Conservation (phyloP, 2,113 vertebrate species). For the Galbula dea region DNA sequence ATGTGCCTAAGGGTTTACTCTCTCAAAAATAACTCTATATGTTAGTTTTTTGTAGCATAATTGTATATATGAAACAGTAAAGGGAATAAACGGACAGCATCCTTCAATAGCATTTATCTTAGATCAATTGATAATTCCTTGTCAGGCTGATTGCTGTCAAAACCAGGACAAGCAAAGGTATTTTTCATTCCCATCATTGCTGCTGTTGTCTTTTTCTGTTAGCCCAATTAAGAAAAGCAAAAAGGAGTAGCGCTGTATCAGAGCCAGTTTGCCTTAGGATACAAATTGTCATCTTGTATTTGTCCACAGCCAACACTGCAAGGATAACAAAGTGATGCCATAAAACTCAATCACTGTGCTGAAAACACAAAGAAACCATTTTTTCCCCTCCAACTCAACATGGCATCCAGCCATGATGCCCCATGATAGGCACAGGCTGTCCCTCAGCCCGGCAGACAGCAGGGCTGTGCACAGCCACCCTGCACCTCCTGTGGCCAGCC, state of each 20-base stretch:
- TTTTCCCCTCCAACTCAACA: background rate
- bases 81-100: background rate
- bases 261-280: slow-evolving; percentile 40
- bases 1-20: background rate
- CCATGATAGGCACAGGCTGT: background rate
- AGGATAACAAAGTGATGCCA: slow-evolving; percentile 8
- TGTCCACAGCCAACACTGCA: background rate
- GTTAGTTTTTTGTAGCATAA: background rate
- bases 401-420: background rate
- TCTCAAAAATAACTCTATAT: background rate
- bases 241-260: slow-evolving; percentile 27
- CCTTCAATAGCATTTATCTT: background rate
- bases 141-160: slow-evolving; percentile 39
- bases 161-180: slow-evolving; percentile 35
- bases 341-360: slow-evolving; percentile 33
- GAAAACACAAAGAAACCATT: slow-evolving; percentile 43
- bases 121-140: slow-evolving; percentile 34
- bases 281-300: slow-evolving; percentile 35
- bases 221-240: slow-evolving; percentile 53
- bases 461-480: background rate
- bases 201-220: slow-evolving; percentile 59
- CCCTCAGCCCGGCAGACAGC: background rate
- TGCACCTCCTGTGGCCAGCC: accelerated
- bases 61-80: background rate
- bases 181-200: slow-evolving; percentile 40